These are phyloP conservation scores for Monochamus saltuarius DNA, from an alignment of 1,140 invertebrate species.

Conservation along the genomic window DNA sequence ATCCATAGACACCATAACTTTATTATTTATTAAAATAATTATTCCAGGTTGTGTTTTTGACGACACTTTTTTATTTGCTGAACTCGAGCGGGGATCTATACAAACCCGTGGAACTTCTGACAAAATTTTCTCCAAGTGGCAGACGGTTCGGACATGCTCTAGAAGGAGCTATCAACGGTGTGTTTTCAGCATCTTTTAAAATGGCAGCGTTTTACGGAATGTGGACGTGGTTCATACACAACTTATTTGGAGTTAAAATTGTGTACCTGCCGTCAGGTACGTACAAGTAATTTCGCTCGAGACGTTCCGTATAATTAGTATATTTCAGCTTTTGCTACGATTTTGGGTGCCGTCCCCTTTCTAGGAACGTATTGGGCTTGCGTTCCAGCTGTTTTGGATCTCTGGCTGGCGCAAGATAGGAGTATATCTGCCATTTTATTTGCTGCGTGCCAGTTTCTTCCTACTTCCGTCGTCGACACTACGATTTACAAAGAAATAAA, in stretches of 20 bases:
- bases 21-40: constrained; percentile 13
- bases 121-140: constrained; percentile 71
- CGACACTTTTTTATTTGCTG: constrained; percentile 92
- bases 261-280: constrained; percentile 91
- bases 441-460: constrained; percentile 81
- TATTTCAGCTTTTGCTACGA: constrained; percentile 75
- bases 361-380: constrained; percentile 93
- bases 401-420: constrained; percentile 87
- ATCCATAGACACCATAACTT: no score
- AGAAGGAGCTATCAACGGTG: constrained; percentile 72
- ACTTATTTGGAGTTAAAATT: constrained; percentile 91
- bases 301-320: not conserved
- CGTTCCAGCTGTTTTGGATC: constrained; percentile 88
- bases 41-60: constrained; percentile 89
- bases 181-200: constrained; percentile 94
- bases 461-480: constrained; percentile 89
- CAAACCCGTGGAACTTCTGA: constrained; percentile 86
- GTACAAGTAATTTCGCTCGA: constrained; percentile 17
- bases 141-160: constrained; percentile 75
- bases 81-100: constrained; percentile 86
- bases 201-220: constrained; percentile 96
- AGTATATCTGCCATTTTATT: constrained; percentile 75
- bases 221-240: constrained; percentile 97
- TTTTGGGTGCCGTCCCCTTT: constrained; percentile 93
- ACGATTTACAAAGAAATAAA: constrained; percentile 97